A percentile compares a stretch with the other conserved stretches of the same genome.
Conservation (phyloP, 2,113 vertebrate genomes). For the Ranitomeya variabilis region DNA sequence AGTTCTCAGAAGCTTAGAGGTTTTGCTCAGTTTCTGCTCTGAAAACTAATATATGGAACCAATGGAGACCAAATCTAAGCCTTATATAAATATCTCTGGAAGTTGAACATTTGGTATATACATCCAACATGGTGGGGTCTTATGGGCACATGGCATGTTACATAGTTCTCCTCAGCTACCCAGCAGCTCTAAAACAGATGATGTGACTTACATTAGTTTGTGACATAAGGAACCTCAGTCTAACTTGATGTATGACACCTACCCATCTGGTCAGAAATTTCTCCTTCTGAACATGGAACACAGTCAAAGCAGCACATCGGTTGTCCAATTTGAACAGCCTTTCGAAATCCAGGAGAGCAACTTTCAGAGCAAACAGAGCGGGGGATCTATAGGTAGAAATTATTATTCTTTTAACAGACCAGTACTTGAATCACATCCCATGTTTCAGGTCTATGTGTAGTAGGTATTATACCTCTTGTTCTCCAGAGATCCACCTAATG, state of each 20-base stretch:
- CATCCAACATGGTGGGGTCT: too few species aligned
- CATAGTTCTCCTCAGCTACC: too few species aligned
- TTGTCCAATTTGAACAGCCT: constrained; percentile 33
- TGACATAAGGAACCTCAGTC: neutral
- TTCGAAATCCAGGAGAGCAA: constrained; percentile 58
- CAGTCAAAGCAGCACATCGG: constrained; percentile 56
- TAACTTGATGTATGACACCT: neutral
- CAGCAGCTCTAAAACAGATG: too few species aligned
- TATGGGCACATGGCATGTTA: too few species aligned
- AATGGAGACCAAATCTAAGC: too few species aligned
- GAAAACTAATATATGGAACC: too few species aligned
- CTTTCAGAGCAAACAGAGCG: constrained; percentile 57
- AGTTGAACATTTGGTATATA: too few species aligned
- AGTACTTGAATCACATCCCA: neutral
- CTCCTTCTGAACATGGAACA: constrained; percentile 40
- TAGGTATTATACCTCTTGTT: constrained; percentile 26
- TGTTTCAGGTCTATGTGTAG: neutral
- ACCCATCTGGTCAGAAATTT: constrained; percentile 41
- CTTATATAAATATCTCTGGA: too few species aligned
- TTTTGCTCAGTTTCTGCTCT: too few species aligned
- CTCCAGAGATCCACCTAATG: constrained; percentile 44
- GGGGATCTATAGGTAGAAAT: constrained; percentile 21
- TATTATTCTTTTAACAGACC: neutral
- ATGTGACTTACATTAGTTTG: too few species aligned
- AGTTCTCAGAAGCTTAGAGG: too few species aligned